Evolutionary conservation across 1,140 invertebrate genomes (phyloP).

Genomic region (Meloidogyne hapla): DNA sequence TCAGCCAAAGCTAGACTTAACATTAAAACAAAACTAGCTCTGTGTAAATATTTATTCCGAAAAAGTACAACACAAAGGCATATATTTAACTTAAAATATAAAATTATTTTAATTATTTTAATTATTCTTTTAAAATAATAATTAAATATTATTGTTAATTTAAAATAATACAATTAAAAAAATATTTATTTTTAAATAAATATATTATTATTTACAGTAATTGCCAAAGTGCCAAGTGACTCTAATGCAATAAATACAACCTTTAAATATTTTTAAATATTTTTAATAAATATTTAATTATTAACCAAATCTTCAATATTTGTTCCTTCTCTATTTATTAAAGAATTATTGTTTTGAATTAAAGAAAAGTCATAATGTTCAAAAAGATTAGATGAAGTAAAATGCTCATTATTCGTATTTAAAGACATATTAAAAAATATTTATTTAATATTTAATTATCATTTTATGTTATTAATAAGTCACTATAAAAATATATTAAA

Average conservation of each 20-base stretch:
- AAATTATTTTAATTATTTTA: too few species aligned
- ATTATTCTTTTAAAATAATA: too few species aligned
- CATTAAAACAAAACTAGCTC: conserved; percentile 63
- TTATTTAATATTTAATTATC: neutral
- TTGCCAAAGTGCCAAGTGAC: conserved; percentile 56
- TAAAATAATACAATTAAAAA: neutral
- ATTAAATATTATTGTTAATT: neutral
- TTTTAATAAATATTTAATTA: neutral
- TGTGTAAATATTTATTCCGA: conserved; percentile 55
- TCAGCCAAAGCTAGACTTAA: conserved; percentile 59
- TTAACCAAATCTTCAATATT: neutral
- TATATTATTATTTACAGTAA: conserved; percentile 35
- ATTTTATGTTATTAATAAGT: neutral
- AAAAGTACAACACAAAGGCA: conserved; percentile 58
- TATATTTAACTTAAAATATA: conserved; percentile 34
- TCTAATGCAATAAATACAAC: conserved; percentile 57
- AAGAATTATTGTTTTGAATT: neutral
- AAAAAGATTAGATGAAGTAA: conserved; percentile 12
- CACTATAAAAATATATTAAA: neutral
- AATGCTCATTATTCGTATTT: neutral
- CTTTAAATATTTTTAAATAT: neutral
- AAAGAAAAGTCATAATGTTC: neutral
- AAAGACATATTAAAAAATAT: neutral
- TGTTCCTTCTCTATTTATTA: neutral
- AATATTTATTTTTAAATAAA: neutral